Percentiles rank a stretch among this genome's conserved stretches.
Evolutionary conservation across 2,113 vertebrate genomes (phyloP).

Genomic region (Miniopterus natalensis): DNA sequence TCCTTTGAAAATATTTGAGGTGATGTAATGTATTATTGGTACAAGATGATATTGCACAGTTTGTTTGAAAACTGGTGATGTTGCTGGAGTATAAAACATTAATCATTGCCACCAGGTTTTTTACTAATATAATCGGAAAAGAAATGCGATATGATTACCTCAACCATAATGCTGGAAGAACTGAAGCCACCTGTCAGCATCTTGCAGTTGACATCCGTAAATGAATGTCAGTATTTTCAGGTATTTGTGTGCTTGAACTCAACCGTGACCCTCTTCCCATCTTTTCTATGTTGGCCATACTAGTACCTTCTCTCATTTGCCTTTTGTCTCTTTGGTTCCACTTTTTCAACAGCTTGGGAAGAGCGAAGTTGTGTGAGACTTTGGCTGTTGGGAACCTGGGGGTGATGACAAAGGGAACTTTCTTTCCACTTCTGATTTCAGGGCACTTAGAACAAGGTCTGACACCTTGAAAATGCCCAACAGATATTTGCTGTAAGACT

Average conservation of each 20-base stretch:
- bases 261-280: neutral
- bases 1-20: slow-evolving; percentile 74
- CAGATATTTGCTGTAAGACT: neutral
- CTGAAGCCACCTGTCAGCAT: neutral
- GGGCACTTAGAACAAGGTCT: neutral
- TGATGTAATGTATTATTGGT: slow-evolving; percentile 63
- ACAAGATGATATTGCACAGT: slow-evolving; percentile 23
- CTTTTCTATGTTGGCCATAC: neutral
- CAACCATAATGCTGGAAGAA: neutral
- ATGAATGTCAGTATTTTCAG: neutral
- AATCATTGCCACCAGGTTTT: neutral
- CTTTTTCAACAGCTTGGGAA: slow-evolving; percentile 27
- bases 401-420: neutral
- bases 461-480: neutral
- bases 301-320: neutral
- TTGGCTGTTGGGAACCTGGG: neutral
- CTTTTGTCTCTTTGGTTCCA: neutral
- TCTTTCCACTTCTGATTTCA: slow-evolving; percentile 2
- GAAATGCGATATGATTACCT: slow-evolving; percentile 43
- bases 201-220: slow-evolving; percentile 33
- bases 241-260: neutral
- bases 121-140: slow-evolving; percentile 56
- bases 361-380: slow-evolving; percentile 13
- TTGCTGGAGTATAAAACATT: slow-evolving; percentile 44
- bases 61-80: slow-evolving; percentile 35